These are phyloP conservation scores for Hypsopygia costalis DNA, from an alignment of 2,888 invertebrate species.

Conservation along the genomic window DNA sequence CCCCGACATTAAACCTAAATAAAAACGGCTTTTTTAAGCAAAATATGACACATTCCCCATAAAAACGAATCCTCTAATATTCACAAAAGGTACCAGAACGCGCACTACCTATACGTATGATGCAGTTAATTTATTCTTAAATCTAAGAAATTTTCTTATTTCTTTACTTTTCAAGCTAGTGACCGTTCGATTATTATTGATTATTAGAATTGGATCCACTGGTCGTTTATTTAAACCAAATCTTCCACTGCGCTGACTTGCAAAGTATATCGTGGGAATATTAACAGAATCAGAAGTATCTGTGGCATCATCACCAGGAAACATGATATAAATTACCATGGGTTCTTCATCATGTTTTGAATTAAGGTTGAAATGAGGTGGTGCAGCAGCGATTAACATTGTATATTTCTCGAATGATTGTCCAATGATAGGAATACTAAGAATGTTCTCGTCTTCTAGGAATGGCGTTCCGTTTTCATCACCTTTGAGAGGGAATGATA, in stretches of 20 bases:
- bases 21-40: too few species aligned
- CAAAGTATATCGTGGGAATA: conserved; percentile 57
- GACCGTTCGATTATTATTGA: conserved; percentile 61
- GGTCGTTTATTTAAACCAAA: conserved; percentile 22
- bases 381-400: conserved; percentile 58
- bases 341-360: conserved; percentile 30
- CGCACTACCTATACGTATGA: too few species aligned
- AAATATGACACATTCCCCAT: too few species aligned
- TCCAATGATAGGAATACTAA: conserved; percentile 48
- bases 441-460: conserved; percentile 22
- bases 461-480: conserved; percentile 7
- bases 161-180: conserved; percentile 59
- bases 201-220: conserved; percentile 46
- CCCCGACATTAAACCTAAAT: too few species aligned
- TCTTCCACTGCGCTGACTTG: conserved; percentile 30
- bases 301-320: conserved; percentile 37
- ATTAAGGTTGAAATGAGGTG: conserved; percentile 42
- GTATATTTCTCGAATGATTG: conserved; percentile 51
- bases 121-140: conserved; percentile 47
- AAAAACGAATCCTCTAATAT: too few species aligned
- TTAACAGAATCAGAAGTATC: conserved; percentile 22
- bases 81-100: too few species aligned
- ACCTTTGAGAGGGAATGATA: conserved; percentile 28
- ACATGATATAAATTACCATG: conserved; percentile 53
- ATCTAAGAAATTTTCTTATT: conserved; percentile 49